Percentiles rank a stretch among this genome's conserved stretches.
These are phyloP conservation scores for Pachycephala philippinensis DNA, from an alignment of 2,113 vertebrate genomes.

Conservation along the genomic window DNA sequence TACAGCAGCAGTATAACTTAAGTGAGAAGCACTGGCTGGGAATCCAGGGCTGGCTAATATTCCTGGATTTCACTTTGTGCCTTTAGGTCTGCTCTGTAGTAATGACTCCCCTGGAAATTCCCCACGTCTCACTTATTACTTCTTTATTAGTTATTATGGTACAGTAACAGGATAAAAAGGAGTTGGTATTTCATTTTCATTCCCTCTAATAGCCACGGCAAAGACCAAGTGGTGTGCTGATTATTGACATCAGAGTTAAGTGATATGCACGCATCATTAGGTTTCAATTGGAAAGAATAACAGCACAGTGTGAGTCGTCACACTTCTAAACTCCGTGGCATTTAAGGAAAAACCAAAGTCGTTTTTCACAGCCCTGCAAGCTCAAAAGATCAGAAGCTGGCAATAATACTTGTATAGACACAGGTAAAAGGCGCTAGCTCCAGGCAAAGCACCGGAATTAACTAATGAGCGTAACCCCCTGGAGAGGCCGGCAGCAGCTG, in stretches of 20 bases:
- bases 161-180: constrained; percentile 15
- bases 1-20: neutral
- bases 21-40: neutral
- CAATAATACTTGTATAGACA: neutral
- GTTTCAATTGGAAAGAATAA: constrained; percentile 40
- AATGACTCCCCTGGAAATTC: constrained; percentile 61
- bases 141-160: constrained; percentile 50
- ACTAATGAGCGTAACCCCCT: neutral
- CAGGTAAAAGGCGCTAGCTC: neutral
- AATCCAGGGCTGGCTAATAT: constrained; percentile 34
- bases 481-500: neutral
- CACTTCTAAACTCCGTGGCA: constrained; percentile 39
- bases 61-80: constrained; percentile 41
- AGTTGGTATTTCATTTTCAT: constrained; percentile 33
- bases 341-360: constrained; percentile 28
- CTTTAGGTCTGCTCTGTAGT: constrained; percentile 36
- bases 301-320: constrained; percentile 48
- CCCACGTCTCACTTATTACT: constrained; percentile 44
- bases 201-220: constrained; percentile 6
- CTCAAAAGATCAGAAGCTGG: constrained; percentile 11
- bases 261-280: constrained; percentile 25
- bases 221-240: constrained; percentile 16
- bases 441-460: neutral
- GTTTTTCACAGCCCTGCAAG: constrained; percentile 14
- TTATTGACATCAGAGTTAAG: constrained; percentile 39